Conservation (phyloP, 2,797 vertebrate genomes). For the Sylvia borin region DNA sequence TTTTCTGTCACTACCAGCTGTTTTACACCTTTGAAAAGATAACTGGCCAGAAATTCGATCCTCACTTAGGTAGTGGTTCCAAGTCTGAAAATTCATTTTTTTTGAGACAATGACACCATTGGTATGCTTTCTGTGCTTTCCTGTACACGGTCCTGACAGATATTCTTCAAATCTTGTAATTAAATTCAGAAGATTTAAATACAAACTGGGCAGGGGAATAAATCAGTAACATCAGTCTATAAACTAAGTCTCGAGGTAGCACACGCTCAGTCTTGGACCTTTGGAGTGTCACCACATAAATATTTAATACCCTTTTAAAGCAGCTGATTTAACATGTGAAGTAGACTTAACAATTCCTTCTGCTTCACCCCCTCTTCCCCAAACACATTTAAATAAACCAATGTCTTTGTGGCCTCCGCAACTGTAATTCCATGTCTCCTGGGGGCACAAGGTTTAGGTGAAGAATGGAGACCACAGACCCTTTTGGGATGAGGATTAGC, state of each 20-base stretch:
- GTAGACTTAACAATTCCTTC: constrained; percentile 34
- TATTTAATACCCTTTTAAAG: constrained; percentile 64
- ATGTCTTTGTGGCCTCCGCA: constrained; percentile 64
- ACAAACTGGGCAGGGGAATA: neutral
- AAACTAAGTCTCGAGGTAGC: constrained; percentile 43
- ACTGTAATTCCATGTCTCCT: constrained; percentile 51
- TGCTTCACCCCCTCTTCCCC: constrained; percentile 59
- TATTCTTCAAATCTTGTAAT: neutral
- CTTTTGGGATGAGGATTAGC: constrained; percentile 81
- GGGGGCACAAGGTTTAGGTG: constrained; percentile 66
- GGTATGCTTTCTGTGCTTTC: neutral
- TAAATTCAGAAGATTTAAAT: constrained; percentile 40
- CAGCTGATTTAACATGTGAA: constrained; percentile 41
- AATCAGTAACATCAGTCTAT: constrained; percentile 31
- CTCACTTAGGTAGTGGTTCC: neutral
- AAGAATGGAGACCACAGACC: constrained; percentile 67
- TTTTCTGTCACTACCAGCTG: neutral
- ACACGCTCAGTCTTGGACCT: neutral
- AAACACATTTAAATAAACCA: constrained; percentile 75
- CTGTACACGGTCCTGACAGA: neutral
- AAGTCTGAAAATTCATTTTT: neutral
- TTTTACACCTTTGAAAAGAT: neutral
- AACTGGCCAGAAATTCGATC: neutral
- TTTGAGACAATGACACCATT: neutral
- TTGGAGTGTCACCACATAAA: constrained; percentile 45